Base-by-base conservation (phyloP, 2,888 invertebrate genomes). In the Netelia melanura region DNA sequence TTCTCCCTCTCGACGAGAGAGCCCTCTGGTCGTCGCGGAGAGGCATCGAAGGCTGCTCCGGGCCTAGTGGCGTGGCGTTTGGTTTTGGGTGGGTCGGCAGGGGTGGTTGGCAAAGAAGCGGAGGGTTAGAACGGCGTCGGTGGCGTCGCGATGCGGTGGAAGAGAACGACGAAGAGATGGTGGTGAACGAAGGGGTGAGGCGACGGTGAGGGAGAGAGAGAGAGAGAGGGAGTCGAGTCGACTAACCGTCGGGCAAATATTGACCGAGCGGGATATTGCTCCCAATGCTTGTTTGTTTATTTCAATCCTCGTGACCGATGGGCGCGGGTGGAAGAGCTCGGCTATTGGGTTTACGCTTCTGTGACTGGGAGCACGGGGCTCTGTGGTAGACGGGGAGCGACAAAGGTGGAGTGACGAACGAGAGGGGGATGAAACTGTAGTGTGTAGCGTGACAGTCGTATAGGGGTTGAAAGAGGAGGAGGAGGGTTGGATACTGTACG, bases 191-290 rank as follows among this genome's bases (percentile, higher is more conserved):
- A 23, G 75, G 72, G 30, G 25, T 52, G 62, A 3, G 23, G 52
- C 21, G 1, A 21, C 21, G 70, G 44, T 54, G 54, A 80, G 78
- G 76, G 77, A 84, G 76, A 67, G 68, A 84, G 68, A 71, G 56
- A 30, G 65, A 65, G 89, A 81, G 86, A 78, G 78, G 84, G 86
- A 89, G 90, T 89, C 89, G 90, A 91, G 90, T 92, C 92, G 92
- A 91, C 93, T 93, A 93, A 93, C 93, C 92, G 91, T 92, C 93
- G 89, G 88, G 90, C 91, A 93, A 93, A 93, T 93, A 93, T 93
- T 93, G 92, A 93, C 93, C 91, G 90, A 93, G 93, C 90, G 90
- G 93, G 93, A 93, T 93, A 93, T 93, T 93, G 93, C 93, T 93
- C 92, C 92, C 92, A 90, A 93, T 93, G 93, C 92, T 90, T 93